Conservation (phyloP, 2,113 vertebrate genomes). For the Kryptolebias marmoratus region DNA sequence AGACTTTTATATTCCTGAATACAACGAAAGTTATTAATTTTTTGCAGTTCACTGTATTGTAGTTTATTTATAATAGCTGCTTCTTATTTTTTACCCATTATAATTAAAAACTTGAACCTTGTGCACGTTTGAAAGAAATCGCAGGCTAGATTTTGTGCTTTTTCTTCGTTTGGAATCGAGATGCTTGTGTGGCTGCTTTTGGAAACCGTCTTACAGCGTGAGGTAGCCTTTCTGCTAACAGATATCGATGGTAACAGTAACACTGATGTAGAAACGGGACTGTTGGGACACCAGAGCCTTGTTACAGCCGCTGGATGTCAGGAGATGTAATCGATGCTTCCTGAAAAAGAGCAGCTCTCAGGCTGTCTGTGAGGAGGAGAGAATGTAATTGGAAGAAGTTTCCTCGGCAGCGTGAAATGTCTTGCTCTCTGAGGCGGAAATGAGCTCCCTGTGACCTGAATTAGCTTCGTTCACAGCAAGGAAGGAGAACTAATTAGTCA, state of each 20-base stretch:
- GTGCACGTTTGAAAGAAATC: neutral
- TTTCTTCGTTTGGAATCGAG: constrained; percentile 26
- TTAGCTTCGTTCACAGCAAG: constrained; percentile 2
- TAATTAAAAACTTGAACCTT: constrained; percentile 5
- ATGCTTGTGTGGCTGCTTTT: neutral
- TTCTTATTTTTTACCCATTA: constrained; percentile 9
- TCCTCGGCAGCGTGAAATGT: neutral
- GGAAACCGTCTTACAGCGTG: constrained; percentile 22
- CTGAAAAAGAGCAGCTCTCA: fast-evolving
- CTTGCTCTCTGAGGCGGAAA: constrained; percentile 10
- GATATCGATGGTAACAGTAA: constrained; percentile 4
- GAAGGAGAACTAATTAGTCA: constrained; percentile 25
- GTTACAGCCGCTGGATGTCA: neutral
- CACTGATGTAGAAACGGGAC: constrained; percentile 14
- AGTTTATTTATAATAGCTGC: constrained; percentile 65
- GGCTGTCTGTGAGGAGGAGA: neutral
- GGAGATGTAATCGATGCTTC: neutral
- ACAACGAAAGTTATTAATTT: constrained; percentile 23
- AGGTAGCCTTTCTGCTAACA: constrained; percentile 52
- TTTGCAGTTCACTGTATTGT: constrained; percentile 25
- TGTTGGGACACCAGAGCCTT: neutral
- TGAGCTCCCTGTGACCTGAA: constrained; percentile 29
- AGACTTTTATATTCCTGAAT: constrained; percentile 40
- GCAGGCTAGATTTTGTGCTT: constrained; percentile 65
- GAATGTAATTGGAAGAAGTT: neutral